Base-by-base conservation (phyloP, 2,113 vertebrate genomes). In the Erpornis zantholeuca region DNA sequence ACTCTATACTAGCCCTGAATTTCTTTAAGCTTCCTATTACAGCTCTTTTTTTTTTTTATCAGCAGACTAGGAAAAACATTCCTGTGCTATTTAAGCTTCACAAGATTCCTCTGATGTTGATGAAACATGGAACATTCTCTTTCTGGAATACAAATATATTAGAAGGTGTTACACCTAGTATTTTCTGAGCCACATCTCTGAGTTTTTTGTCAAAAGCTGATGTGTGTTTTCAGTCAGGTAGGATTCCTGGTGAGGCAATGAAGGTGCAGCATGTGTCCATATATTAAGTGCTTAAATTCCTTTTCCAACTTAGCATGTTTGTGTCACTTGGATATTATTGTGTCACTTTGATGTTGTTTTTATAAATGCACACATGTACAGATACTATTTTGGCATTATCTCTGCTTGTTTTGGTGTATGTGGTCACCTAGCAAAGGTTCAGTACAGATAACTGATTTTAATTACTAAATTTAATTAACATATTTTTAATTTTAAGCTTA, bases 361-460 rank as follows among this genome's bases (percentile, higher is more conserved):
- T 23, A 3, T 27, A 23, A 16, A 11, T 53, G 7, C 28, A 3
- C 11, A 23, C 29, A 1, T 1, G 2, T 33, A 21, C 7, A 40
- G 47, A 10, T 10, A 5, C 6, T n/a, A 1, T 45, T 84, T 49
- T 63, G 47, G 6, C 24, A 17, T 27, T 63, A 28, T 6, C 23
- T 6, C 9, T 61, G 50, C 8, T 29, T 52, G 5, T 21, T 86
- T 40, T 50, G 22, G 10, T 38, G 56, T 27, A 23, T 15, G n/a
- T 66, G 27, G 25, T 9, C 54, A 31, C n/a, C 23, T 25, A 60
- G 17, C 25, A 42, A 60, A 61, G 29, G 18, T 38, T n/a, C 2
- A 25, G 56, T 11, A 15, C 27, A 71, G 20, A 76, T 12, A 42
- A 38, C 38, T 38, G 38, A 38, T 38, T 38, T 38, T 38, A 38